Evolutionary conservation across 1,140 invertebrate genomes (phyloP).

Genomic region (Planococcus citri): DNA sequence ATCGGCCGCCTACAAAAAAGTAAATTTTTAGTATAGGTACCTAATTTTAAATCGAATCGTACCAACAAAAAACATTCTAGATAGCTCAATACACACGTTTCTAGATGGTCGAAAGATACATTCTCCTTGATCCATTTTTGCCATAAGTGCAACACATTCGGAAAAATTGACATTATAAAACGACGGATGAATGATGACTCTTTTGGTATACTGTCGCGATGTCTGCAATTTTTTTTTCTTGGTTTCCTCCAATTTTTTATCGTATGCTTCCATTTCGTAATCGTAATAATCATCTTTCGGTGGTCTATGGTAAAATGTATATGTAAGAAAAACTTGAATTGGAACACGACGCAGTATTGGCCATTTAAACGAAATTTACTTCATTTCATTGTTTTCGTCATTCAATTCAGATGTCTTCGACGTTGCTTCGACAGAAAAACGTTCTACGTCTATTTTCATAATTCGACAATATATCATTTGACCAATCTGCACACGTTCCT

Average conservation of each 20-base stretch:
- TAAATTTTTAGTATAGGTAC: not conserved
- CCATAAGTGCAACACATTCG: constrained; percentile 83
- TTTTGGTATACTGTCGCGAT: constrained; percentile 72
- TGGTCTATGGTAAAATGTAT: constrained; percentile 37
- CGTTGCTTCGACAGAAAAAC: constrained; percentile 87
- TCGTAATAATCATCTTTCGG: constrained; percentile 87
- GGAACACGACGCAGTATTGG: too few relatives aligned
- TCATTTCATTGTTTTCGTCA: constrained; percentile 84
- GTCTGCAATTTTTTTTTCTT: constrained; percentile 64
- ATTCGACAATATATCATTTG: constrained; percentile 90
- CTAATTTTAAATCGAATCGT: not conserved
- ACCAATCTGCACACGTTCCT: constrained; percentile 72
- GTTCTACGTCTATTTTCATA: constrained; percentile 87
- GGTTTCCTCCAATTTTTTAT: constrained; percentile 64
- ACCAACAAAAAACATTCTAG: constrained; percentile 14
- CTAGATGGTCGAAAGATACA: constrained; percentile 92
- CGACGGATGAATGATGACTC: constrained; percentile 93
- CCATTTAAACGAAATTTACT: constrained; percentile 35
- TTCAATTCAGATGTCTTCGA: constrained; percentile 83
- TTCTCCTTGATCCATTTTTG: constrained; percentile 88
- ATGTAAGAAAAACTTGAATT: too few relatives aligned
- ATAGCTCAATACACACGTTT: constrained; percentile 43
- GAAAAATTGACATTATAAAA: constrained; percentile 94
- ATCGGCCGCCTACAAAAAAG: constrained; percentile 56
- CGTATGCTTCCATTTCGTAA: constrained; percentile 67